Evolutionary conservation across 2,797 vertebrate genomes (phyloP).

Genomic region (Alosa sapidissima): DNA sequence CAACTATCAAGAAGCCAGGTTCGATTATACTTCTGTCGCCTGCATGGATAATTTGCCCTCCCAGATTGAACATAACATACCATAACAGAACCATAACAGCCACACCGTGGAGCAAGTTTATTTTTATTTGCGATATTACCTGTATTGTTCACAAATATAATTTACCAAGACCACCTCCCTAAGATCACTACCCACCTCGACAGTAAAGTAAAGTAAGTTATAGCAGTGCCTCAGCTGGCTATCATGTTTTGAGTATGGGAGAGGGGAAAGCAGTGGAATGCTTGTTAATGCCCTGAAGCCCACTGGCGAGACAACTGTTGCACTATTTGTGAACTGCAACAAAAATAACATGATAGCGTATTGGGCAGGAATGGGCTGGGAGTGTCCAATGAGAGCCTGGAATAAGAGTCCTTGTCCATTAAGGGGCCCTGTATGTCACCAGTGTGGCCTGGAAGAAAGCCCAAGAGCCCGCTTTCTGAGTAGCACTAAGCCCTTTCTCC

Average conservation of each 20-base stretch:
- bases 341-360: slow-evolving; percentile 64
- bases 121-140: neutral
- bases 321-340: slow-evolving; percentile 68
- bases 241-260: slow-evolving; percentile 31
- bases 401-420: slow-evolving; percentile 37
- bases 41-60: neutral
- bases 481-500: slow-evolving; percentile 25
- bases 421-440: slow-evolving; percentile 17
- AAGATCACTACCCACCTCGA: neutral
- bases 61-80: neutral
- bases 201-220: neutral
- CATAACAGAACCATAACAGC: neutral
- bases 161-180: neutral
- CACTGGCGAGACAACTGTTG: slow-evolving; percentile 60
- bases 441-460: slow-evolving; percentile 24
- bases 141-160: neutral
- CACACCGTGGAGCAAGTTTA: neutral
- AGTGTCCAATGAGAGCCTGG: slow-evolving; percentile 45
- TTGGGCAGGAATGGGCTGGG: slow-evolving; percentile 46
- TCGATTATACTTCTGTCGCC: neutral
- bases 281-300: slow-evolving; percentile 50
- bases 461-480: slow-evolving; percentile 15
- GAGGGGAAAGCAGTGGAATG: slow-evolving; percentile 43
- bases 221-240: neutral
- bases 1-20: neutral